These are phyloP conservation scores for Diadumene lineata DNA, from an alignment of 92 coral and sea anemone genomes.

Conservation along the genomic window DNA sequence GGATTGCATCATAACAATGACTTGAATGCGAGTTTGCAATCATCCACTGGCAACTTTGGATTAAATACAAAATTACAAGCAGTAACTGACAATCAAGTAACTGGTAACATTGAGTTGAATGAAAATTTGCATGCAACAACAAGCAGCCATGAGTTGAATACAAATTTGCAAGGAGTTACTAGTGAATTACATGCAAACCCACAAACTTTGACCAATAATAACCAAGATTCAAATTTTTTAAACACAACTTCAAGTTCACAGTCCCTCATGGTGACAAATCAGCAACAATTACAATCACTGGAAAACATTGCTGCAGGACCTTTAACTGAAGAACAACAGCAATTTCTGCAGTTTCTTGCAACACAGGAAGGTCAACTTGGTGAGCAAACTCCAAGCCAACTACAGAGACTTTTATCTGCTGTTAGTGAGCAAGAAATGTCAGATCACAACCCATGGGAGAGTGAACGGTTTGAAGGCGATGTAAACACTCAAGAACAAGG, in stretches of 20 bases:
- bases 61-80: too few relatives aligned
- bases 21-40: too few relatives aligned
- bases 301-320: constrained; percentile 19
- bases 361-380: constrained; percentile 11
- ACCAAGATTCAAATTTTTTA: constrained; percentile 7
- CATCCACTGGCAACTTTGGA: too few relatives aligned
- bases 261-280: not conserved
- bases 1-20: too few relatives aligned
- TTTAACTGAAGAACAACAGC: constrained; percentile 37
- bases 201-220: constrained; percentile 5
- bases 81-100: too few relatives aligned
- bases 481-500: constrained; percentile 20
- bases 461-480: not conserved
- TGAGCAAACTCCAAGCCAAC: constrained; percentile 22
- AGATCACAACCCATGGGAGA: not conserved
- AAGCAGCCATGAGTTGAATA: constrained; percentile 1
- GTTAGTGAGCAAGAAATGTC: constrained; percentile 12
- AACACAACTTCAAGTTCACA: not conserved
- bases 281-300: constrained; percentile 3
- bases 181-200: too few relatives aligned
- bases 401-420: constrained; percentile 30
- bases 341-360: constrained; percentile 34
- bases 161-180: too few relatives aligned
- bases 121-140: too few relatives aligned
- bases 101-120: too few relatives aligned